Evolutionary conservation across 2,113 vertebrate species (phyloP), one percentile per base, ranked within the genome.

Genomic region (Baryphthengus martii): DNA sequence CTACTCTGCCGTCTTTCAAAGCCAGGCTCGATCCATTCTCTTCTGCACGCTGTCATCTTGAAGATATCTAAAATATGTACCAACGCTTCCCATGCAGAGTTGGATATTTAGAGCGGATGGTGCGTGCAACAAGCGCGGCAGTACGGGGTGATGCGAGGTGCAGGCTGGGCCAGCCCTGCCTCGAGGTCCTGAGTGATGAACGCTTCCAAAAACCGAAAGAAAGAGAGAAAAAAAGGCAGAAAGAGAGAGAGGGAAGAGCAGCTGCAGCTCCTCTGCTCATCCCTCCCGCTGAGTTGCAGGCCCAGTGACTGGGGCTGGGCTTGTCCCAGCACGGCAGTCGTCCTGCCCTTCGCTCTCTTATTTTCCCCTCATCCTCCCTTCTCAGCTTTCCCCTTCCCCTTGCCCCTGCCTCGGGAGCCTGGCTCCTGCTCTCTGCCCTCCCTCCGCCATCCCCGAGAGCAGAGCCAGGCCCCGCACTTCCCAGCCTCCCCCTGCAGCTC

Each of bases 121-220:
- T 2, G 61, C 6, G 68, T 0, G 16, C 75, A 4, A 0, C 3
- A 7, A 31, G 52, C 11, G 68, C 25, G 0, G 0, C 14, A 5
- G 29, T 8, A 17, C 0, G 10, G 25, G 47, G 40, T 14, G 35
- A 23, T 42, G 29, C 2, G 10, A 31, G 52, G 2, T 17, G 37
- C 49, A 62, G 35, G 59, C 74, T n/a, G 59, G 17, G 37, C 58
- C 82, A 71, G 75, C 50, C 61, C 67, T 52, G 6, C 87, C 80
- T 33, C 1, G 0, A 47, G 58, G 29, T 15, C 7, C 19, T 49
- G 13, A 2, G 0, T 3, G 17, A 65, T 7, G 14, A 62, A 7
- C 8, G 1, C 12, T 44, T 14, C 28, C 59, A 13, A 77, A 83
- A 77, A 9, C 28, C 5, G 16, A 37, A 42, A 47, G 66, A 52